Evolutionary conservation across 2,113 vertebrate species (phyloP), one percentile per base, ranked within the genome.

Genomic region (Lophura nycthemera): DNA sequence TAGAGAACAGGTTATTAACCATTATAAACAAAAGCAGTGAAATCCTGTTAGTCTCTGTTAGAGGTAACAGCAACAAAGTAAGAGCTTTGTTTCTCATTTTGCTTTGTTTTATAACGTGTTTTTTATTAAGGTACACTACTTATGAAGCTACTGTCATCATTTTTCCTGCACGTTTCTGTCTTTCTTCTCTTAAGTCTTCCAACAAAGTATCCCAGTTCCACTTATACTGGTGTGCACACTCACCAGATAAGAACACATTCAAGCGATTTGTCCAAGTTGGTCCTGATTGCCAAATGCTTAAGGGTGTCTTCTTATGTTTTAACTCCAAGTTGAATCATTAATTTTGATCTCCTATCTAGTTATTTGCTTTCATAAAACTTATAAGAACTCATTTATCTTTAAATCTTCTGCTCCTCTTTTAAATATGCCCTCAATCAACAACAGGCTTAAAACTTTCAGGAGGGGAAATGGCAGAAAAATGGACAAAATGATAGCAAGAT

Each of bases 181-280:
- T 50, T 88, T 87, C 52, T 18, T 21, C 6, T 61, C 19, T 43
- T 57, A 52, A n/a, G 40, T 75, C 25, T 32, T 27, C 21, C 30
- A 19, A 36, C 25, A 74, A 40, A 75, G 48, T 11, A 89, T 82
- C 47, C 7, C 47, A 75, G 6, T 1, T 75, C 0, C 4, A 8
- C 6, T 9, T 5, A 34, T 40, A 34, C 29, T 43, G 11, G 4
- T 0, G 0, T 22, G 16, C 16, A 56, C 22, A 12, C 29, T 60
- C 6, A 47, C 12, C 21, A 15, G 30, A 4, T 71, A 38, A 56
- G 16, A 73, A 38, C 34, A 36, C 6, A 5, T 0, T 1, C 29
- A 43, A 43, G 40, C 0, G 0, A 24, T 56, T 34, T 8, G 30
- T 63, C 54, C 20, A 43, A n/a, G 19, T 45, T 81, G n/a, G 6